Conservation (phyloP, 2,797 vertebrate genomes). For the Champsocephalus esox region DNA sequence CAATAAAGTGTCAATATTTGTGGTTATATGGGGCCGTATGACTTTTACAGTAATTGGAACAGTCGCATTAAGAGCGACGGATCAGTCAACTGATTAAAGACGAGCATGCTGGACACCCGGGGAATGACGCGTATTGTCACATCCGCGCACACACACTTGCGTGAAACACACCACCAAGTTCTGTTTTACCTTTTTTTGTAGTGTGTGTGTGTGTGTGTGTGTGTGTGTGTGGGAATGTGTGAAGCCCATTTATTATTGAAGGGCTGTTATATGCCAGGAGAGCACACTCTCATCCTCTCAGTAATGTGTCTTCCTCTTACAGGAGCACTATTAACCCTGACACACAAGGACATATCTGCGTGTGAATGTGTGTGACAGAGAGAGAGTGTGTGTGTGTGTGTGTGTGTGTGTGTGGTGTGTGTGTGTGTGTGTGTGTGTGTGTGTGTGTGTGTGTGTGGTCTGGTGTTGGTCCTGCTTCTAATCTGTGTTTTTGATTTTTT, state of each 20-base stretch:
- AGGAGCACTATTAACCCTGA: conserved; percentile 80
- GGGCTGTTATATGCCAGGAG: conserved; percentile 75
- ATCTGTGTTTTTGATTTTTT: conserved; percentile 80
- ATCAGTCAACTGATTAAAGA: conserved; percentile 98
- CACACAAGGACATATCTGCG: conserved; percentile 66
- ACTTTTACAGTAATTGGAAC: conserved; percentile 99
- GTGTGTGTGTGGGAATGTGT: conserved; percentile 60
- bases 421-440: background rate
- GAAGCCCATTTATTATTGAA: conserved; percentile 78
- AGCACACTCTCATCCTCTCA: conserved; percentile 76
- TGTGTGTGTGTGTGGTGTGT: background rate
- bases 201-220: conserved; percentile 37
- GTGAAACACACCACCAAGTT: conserved; percentile 30
- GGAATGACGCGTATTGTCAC: conserved; percentile 59
- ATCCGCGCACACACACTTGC: conserved; percentile 7
- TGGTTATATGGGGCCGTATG: conserved; percentile 98
- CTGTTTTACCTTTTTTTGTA: conserved; percentile 54
- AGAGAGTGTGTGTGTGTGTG: background rate
- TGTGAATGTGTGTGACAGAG: conserved; percentile 34
- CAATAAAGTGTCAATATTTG: conserved; percentile 99
- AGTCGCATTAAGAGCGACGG: conserved; percentile 98
- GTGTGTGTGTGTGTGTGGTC: conserved; percentile 34
- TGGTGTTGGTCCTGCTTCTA: conserved; percentile 76
- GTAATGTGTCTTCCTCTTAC: conserved; percentile 78
- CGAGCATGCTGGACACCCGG: conserved; percentile 85